These are phyloP conservation scores for Zaprionus taronus DNA, from an alignment of 1,140 invertebrate species.

Conservation along the genomic window DNA sequence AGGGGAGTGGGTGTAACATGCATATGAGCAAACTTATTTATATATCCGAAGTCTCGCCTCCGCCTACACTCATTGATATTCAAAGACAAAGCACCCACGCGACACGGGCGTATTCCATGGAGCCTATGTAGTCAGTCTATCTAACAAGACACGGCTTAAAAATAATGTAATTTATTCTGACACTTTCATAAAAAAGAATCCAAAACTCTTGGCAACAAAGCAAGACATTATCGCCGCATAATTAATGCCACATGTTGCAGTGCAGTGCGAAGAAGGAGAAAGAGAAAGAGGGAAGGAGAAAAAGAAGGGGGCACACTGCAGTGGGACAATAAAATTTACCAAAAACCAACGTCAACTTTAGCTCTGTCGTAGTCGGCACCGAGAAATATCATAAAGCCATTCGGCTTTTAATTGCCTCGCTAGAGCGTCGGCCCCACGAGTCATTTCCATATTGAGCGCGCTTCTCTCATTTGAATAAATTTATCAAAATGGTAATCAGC, in stretches of 20 bases:
- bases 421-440: constrained; percentile 51
- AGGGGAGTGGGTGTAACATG: not conserved
- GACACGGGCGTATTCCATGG: constrained; percentile 1
- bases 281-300: not conserved
- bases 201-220: constrained; percentile 75
- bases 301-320: not conserved
- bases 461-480: constrained; percentile 70
- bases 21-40: constrained; percentile 54
- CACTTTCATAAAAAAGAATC: constrained; percentile 81
- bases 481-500: constrained; percentile 76
- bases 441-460: constrained; percentile 70
- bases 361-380: constrained; percentile 40
- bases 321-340: constrained; percentile 66
- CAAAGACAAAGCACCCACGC: constrained; percentile 37
- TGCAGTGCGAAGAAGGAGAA: constrained; percentile 27
- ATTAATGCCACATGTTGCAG: constrained; percentile 82
- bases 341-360: constrained; percentile 27
- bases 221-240: constrained; percentile 82
- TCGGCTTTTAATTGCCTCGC: constrained; percentile 71
- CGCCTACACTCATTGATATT: constrained; percentile 60
- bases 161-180: constrained; percentile 82
- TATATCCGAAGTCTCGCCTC: constrained; percentile 30
- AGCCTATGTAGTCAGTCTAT: constrained; percentile 35
- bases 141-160: constrained; percentile 56
- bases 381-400: constrained; percentile 77